Percentiles rank a stretch among this genome's conserved stretches.
phyloP scores from a whole-genome alignment of 2,888 invertebrate genomes.

The Hirtodrosophila histrioides region DNA sequence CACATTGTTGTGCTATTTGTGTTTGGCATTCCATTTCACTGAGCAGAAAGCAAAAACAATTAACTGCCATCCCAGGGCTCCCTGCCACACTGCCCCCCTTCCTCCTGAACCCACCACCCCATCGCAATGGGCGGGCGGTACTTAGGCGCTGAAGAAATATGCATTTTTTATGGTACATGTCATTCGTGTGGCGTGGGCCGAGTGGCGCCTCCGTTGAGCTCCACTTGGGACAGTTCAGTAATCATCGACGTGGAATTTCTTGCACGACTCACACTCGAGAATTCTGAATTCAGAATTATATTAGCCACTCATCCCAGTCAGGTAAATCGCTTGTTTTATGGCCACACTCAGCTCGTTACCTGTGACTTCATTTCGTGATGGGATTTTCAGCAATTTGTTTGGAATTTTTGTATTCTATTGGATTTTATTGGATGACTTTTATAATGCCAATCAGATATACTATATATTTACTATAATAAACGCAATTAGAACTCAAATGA shows the following conservation, averaged over 20 bases:
- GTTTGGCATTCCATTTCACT: slow-evolving; percentile 72
- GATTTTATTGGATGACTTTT: slow-evolving; percentile 1
- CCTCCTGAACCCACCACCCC: not conserved
- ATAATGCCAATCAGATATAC: not conserved
- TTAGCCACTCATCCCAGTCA: slow-evolving; percentile 3
- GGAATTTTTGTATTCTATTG: not conserved
- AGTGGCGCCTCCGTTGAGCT: slow-evolving; percentile 42
- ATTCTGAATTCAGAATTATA: slow-evolving; percentile 20
- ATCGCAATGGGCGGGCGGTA: slow-evolving; percentile 36
- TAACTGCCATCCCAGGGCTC: slow-evolving; percentile 32
- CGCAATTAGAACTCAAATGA: no score
- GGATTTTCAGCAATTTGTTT: slow-evolving; percentile 13
- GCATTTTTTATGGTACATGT: slow-evolving; percentile 58
- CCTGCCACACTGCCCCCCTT: not conserved
- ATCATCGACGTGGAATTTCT: slow-evolving; percentile 43
- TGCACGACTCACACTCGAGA: slow-evolving; percentile 27
- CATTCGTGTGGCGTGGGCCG: slow-evolving; percentile 32
- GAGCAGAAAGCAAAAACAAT: slow-evolving; percentile 36
- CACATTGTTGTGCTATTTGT: slow-evolving; percentile 73
- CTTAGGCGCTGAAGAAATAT: slow-evolving; percentile 36
- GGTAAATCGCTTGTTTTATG: slow-evolving; percentile 20
- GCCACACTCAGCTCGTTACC: slow-evolving; percentile 4
- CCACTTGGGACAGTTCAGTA: slow-evolving; percentile 37
- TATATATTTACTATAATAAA: no score
- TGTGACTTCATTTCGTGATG: slow-evolving; percentile 16